Evolutionary conservation across 2,797 vertebrate species (phyloP), one percentile per base, ranked within the genome.

Genomic region (Centroberyx gerrardi): DNA sequence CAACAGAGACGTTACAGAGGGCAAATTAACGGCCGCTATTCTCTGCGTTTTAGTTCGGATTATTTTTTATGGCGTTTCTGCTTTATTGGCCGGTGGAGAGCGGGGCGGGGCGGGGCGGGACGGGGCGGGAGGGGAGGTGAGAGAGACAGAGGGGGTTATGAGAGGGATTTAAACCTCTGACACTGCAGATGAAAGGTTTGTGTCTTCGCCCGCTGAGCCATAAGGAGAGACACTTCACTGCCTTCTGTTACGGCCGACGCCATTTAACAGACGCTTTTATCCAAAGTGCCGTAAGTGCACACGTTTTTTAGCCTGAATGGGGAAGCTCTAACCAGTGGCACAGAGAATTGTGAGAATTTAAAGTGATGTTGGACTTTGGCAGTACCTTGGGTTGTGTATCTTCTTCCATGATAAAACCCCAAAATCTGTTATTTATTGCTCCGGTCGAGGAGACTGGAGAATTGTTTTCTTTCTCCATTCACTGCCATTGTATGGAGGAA

Each of bases 1-100:
- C 84, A 86, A 73, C 74, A 74, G 61, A 86, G 84, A 84, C 73
- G 44, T 76, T 78, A 77, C 76, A 79, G 54, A 59, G 38, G 77
- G 40, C 48, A 61, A 70, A 74, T 84, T 61, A 82, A 76, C 62
- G 58, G 9, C 28, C 60, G 74, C 42, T 61, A 7, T 56, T 80
- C 60, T 73, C 1, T 29, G 29, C 44, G 33, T 61, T 66, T 74
- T 33, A 59, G 33, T 64, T 81, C 33, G 2, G 31, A 22, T 3
- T 33, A 36, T 69, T 40, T 54, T 70, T 78, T 36, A 64, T 68
- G 44, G 48, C 31, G 46, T 53, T 56, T 78, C 62, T 36, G 31
- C 44, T 64, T 62, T 55, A 70, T 56, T 55, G 62, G 40, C 38
- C 40, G 64, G 51, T 72, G 7, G 2, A 77, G 66, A 18, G 36